Percentiles rank a stretch among this genome's conserved stretches.
Conservation (phyloP, 2,113 vertebrate genomes). For the Aviceda subcristata region DNA sequence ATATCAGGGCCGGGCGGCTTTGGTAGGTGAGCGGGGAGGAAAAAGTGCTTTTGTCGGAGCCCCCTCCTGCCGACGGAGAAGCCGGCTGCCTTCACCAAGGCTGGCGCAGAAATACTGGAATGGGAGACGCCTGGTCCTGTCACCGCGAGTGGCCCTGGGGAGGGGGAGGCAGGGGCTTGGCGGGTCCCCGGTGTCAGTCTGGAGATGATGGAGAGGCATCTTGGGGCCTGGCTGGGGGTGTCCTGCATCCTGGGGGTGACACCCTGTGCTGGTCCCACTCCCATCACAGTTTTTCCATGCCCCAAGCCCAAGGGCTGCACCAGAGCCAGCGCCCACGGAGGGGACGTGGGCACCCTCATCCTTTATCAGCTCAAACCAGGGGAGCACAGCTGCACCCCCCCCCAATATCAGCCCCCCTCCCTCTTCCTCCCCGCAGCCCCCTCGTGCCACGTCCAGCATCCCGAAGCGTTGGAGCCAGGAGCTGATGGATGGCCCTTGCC, state of each 20-base stretch:
- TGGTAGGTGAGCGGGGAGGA: background rate
- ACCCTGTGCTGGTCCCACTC: rapidly evolving
- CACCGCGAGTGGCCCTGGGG: rapidly evolving
- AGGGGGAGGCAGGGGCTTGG: background rate
- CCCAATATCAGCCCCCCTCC: background rate
- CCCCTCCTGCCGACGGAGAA: background rate
- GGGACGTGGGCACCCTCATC: rapidly evolving
- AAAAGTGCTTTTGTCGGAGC: background rate
- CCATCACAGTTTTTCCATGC: background rate
- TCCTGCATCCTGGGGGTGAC: background rate
- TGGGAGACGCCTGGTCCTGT: background rate
- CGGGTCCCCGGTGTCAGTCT: background rate
- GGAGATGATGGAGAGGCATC: background rate
- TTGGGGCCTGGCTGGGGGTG: background rate
- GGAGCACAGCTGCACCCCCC: background rate
- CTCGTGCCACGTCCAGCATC: background rate
- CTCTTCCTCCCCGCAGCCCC: background rate
- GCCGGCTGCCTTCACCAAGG: rapidly evolving
- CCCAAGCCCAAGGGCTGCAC: background rate
- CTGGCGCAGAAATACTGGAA: rapidly evolving
- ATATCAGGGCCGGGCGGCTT: rapidly evolving
- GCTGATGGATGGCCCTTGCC: background rate
- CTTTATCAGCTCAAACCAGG: background rate
- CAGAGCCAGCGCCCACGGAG: background rate
- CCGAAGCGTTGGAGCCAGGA: rapidly evolving